Percentiles rank a stretch among this genome's conserved stretches.
phyloP scores from a whole-genome alignment of 2,888 invertebrate genomes.

The Heliconius sara region DNA sequence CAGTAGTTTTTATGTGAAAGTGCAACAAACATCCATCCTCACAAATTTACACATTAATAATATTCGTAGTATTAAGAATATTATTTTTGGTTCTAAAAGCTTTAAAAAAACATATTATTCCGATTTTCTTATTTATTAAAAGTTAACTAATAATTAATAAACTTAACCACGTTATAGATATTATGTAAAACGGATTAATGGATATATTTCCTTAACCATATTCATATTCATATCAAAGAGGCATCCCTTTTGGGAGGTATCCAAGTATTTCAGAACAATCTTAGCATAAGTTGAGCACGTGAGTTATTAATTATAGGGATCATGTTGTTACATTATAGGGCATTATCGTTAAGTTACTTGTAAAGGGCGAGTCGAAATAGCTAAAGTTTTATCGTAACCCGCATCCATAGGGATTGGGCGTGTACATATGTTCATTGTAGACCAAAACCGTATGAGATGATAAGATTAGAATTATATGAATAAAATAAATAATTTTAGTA shows the following conservation, averaged over 20 bases:
- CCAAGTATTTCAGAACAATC: conserved; percentile 44
- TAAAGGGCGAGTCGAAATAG: conserved; percentile 62
- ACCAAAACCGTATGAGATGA: not conserved
- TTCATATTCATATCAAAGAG: conserved; percentile 22
- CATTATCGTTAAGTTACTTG: conserved; percentile 59
- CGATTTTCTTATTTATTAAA: too few species aligned
- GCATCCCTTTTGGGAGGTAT: conserved; percentile 32
- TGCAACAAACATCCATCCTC: too few species aligned
- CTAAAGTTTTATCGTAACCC: conserved; percentile 68
- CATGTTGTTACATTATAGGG: conserved; percentile 59
- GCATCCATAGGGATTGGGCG: conserved; percentile 54
- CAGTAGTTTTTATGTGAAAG: too few species aligned
- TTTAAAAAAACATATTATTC: too few species aligned
- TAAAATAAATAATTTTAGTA: not conserved
- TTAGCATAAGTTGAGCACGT: conserved; percentile 57
- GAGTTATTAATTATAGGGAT: conserved; percentile 64
- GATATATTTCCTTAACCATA: conserved; percentile 25
- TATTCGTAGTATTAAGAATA: too few species aligned
- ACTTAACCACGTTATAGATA: too few species aligned
- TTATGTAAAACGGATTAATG: conserved; percentile 27
- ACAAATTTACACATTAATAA: too few species aligned
- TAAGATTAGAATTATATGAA: conserved; percentile 2
- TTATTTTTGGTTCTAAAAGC: too few species aligned
- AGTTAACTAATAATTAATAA: too few species aligned
- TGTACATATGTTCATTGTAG: conserved; percentile 15